Evolutionary conservation across 2,888 invertebrate species (phyloP), one percentile per base, ranked within the genome.

Genomic region (Mactromeris polynyma): DNA sequence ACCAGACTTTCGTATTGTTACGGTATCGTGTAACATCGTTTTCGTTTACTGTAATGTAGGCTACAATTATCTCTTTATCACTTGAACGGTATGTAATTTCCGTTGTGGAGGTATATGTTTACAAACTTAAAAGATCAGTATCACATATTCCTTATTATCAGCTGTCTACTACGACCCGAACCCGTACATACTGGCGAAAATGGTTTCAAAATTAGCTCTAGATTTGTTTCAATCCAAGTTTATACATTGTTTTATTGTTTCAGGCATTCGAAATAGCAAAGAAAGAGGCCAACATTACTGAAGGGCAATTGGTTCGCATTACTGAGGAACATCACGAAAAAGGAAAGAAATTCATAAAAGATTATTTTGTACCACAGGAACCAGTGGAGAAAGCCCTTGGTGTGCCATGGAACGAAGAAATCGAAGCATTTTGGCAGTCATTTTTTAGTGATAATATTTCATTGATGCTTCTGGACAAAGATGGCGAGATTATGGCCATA

Each of bases 311-410:
- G 7, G 82, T 82, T 40, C 82, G 54, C 19, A 40, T 82, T 17
- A 82, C 82, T 1, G 33, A 69, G 26, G 69, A 82, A 64, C 31
- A 82, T 82, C 42, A 82, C 69, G 21, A 38, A 40, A 64, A 26
- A 69, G 82, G 69, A 9, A 38, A 64, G 38, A 38, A 40, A 19
- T 82, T 82, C 31, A 64, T 82, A 1, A 58, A 58, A 14, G 40
- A 64, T 2, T 64, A 82, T 42, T 82, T 82, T 42, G 26, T 82
- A n/a, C 26, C 38, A 7, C 82, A 82, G 36, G 82, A 82, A 26
- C 82, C 82, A 69, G 0, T 82, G 4, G 64, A 82, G n/a, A 82
- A 82, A 40, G 69, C 69, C 11, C 26, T 82, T 11, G 82, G 82
- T 17, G 64, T 82, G 6, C 40, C 64, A 1, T 82, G 82, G 82